Conservation (phyloP, 2,797 vertebrate species). For the Amazonetta brasiliensis region DNA sequence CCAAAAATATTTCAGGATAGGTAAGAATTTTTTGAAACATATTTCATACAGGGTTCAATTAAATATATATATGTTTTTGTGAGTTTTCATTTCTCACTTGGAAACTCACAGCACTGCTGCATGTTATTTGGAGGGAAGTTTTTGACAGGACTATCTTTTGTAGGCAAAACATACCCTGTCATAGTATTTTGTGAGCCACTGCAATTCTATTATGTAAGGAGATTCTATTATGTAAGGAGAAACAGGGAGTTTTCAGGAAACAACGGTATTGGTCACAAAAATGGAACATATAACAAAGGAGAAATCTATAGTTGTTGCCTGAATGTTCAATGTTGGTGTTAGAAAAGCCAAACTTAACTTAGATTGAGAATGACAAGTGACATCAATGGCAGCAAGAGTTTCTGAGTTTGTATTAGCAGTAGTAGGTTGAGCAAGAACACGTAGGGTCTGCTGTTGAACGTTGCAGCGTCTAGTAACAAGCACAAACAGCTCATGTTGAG, state of each 20-base stretch:
- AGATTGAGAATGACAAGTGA: not conserved
- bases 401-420: not conserved
- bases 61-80: not conserved
- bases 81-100: not conserved
- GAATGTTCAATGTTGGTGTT: not conserved
- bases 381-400: not conserved
- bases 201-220: not conserved
- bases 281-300: not conserved
- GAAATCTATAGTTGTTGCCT: not conserved
- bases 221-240: not conserved
- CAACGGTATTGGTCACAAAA: not conserved
- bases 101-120: not conserved
- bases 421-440: not conserved
- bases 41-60: not conserved
- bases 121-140: not conserved
- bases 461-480: not conserved
- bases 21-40: not conserved
- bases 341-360: not conserved
- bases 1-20: not conserved
- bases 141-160: not conserved
- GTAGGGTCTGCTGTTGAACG: not conserved
- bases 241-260: no score
- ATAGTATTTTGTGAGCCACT: not conserved
- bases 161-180: not conserved
- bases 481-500: not conserved